Percentiles rank a stretch among this genome's conserved stretches.
Evolutionary conservation across 2,888 invertebrate genomes (phyloP).

Genomic region (Amaurobius ferox): DNA sequence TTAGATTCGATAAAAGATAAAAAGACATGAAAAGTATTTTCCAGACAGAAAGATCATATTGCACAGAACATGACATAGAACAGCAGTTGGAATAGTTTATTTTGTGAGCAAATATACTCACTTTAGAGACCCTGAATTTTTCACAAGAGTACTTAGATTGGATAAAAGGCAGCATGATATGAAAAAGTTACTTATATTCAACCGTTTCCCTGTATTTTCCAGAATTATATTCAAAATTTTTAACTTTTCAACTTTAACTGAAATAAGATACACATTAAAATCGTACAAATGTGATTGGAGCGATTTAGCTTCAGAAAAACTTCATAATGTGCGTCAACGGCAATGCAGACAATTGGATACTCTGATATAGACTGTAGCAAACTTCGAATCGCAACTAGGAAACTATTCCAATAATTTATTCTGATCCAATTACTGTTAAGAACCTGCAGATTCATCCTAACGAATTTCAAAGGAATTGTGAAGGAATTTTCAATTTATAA

Average conservation of each 20-base stretch:
- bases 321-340: not conserved
- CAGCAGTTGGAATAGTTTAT: conserved; percentile 94
- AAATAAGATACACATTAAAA: not conserved
- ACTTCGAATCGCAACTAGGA: no score
- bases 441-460: no score
- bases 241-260: not conserved
- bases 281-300: not conserved
- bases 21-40: conserved; percentile 72
- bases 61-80: conserved; percentile 75
- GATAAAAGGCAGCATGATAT: conserved; percentile 81
- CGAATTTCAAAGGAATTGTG: no score
- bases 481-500: no score
- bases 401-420: no score
- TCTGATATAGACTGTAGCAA: not conserved
- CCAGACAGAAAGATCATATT: no score
- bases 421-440: no score
- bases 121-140: conserved; percentile 86
- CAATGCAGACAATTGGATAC: not conserved
- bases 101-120: conserved; percentile 96
- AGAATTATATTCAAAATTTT: not conserved
- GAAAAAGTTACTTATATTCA: conserved; percentile 26
- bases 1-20: conserved; percentile 84
- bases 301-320: not conserved
- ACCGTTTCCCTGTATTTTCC: no score
- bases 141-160: conserved; percentile 85